Evolutionary conservation across 1,140 invertebrate species (phyloP), one percentile per base, ranked within the genome.

Genomic region (Gonioctena quinquepunctata): DNA sequence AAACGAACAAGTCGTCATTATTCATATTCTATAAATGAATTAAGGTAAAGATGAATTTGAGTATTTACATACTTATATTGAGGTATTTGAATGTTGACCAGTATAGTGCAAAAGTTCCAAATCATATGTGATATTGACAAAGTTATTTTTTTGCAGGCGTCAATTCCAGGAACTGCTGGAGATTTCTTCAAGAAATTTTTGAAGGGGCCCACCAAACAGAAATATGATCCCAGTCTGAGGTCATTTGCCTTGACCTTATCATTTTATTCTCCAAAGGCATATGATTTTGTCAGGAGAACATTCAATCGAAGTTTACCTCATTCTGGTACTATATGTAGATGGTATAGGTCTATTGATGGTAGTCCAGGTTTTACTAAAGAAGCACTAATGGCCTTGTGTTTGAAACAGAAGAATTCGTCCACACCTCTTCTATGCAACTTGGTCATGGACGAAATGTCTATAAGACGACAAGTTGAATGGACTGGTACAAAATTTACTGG

Each of bases 221-320:
- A 64, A 66, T 75, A 73, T 72, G 16, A 59, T 21, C 22, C 50
- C 6, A 22, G 22, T 22, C 28, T 73, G 18, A 64, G 72, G 57
- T 18, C 60, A 16, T 75, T 77, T 75, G 75, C 80, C 64, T 63
- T 84, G 7, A 84, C 84, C 21, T 66, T 84, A 25, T 65, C 84
- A 68, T 84, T 80, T 79, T 83, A 82, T 71, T 81, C 78, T 16
- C 72, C 79, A 22, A 78, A 76, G 74, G 79, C 78, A 42, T 84
- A 83, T 70, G 70, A 77, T 71, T 84, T 82, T 82, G 77, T 83
- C 5, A 71, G 84, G 65, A 69, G 78, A 64, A 69, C 70, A 66
- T 84, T 84, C 71, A 72, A 79, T 67, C 78, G 75, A 56, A 69
- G 26, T 49, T 77, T 85, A 64, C 84, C 83, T 49, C 81, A 84